Conservation (phyloP, 2,797 vertebrate genomes). For the Masticophis lateralis region DNA sequence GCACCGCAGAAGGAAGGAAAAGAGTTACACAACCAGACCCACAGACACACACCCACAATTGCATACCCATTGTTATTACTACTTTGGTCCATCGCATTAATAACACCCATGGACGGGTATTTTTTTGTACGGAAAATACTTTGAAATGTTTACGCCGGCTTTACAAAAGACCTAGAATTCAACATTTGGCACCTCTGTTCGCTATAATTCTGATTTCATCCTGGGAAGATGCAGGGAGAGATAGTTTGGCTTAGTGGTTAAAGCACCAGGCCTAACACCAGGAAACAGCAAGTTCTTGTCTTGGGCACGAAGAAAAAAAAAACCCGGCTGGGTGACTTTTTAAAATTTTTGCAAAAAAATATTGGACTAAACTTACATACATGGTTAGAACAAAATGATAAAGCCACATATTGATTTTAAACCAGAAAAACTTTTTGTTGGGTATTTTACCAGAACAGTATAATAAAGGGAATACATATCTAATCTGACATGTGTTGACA, state of each 20-base stretch:
- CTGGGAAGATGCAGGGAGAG: neutral
- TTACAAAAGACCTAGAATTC: neutral
- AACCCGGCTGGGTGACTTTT: neutral
- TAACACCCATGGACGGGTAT: neutral
- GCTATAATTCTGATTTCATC: neutral
- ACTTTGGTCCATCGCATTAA: neutral
- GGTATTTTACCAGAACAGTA: too few relatives aligned
- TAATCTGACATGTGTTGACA: too few relatives aligned
- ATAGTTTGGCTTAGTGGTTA: neutral
- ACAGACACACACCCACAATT: neutral
- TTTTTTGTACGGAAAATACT: neutral
- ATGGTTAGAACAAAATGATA: too few relatives aligned
- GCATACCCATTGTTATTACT: neutral
- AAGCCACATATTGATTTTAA: too few relatives aligned
- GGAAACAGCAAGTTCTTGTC: neutral
- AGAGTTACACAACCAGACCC: neutral
- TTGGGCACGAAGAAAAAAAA: neutral
- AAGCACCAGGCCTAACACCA: neutral
- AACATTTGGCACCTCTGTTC: neutral
- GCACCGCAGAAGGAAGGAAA: neutral
- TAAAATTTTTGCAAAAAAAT: neutral
- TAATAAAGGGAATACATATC: too few relatives aligned
- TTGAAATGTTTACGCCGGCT: neutral
- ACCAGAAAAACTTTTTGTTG: too few relatives aligned
- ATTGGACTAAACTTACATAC: too few relatives aligned